Evolutionary conservation across 2,888 invertebrate species (phyloP).

Genomic region (Hirtodrosophila cameraria): DNA sequence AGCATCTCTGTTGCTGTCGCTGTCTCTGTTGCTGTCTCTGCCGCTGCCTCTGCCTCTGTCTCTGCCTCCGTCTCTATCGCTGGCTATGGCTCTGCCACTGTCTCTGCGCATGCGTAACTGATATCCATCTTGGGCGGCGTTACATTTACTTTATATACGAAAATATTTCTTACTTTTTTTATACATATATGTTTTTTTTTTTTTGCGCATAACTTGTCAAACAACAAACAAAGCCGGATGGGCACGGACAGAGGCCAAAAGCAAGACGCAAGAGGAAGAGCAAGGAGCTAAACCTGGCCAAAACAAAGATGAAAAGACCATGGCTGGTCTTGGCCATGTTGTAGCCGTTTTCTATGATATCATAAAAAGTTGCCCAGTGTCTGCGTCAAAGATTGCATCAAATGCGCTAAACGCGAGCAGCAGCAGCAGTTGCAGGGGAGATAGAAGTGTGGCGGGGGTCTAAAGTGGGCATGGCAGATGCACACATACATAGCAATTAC

Average conservation of each 20-base stretch:
- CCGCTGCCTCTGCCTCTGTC: too few species aligned
- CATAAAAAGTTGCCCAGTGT: conserved; percentile 48
- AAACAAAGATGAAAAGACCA: too few species aligned
- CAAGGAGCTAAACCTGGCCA: too few species aligned
- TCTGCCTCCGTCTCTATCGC: conserved; percentile 18
- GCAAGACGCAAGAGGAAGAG: not conserved
- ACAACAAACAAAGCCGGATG: conserved; percentile 69
- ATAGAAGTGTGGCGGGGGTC: not conserved
- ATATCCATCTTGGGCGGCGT: conserved; percentile 73
- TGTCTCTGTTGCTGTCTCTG: too few species aligned
- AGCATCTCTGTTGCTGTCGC: too few species aligned
- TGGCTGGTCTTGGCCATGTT: conserved; percentile 26
- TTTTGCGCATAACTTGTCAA: conserved; percentile 69
- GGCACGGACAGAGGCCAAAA: conserved; percentile 32
- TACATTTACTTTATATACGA: conserved; percentile 58
- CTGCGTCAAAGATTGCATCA: conserved; percentile 55
- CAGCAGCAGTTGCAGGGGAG: not conserved
- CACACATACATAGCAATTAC: conserved; percentile 62
- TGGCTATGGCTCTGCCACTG: conserved; percentile 18
- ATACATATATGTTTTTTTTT: conserved; percentile 3
- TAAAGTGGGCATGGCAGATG: not conserved
- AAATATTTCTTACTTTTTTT: conserved; percentile 28
- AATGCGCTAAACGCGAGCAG: conserved; percentile 44
- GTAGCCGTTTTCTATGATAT: conserved; percentile 41
- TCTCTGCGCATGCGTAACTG: conserved; percentile 69